Percentiles rank a stretch among this genome's conserved stretches.
Conservation (phyloP, 1,140 invertebrate genomes). For the Heliconius eleuchia region DNA sequence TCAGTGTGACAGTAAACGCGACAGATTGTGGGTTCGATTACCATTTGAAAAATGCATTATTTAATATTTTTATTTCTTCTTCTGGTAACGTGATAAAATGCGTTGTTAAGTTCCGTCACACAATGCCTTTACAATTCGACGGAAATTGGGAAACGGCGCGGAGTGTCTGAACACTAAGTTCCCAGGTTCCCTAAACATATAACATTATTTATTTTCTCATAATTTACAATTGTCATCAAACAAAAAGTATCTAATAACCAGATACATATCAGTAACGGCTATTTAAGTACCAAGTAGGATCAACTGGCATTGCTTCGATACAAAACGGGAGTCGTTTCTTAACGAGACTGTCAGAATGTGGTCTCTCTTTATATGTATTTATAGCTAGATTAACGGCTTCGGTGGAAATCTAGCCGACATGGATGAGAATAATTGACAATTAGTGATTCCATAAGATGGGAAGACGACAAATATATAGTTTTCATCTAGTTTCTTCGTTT, state of each 20-base stretch:
- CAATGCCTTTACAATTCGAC: too few species aligned
- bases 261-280: neutral
- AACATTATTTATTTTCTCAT: neutral
- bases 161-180: too few species aligned
- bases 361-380: slow-evolving; percentile 5
- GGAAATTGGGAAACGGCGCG: too few species aligned
- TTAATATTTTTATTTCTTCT: too few species aligned
- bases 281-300: neutral
- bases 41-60: too few species aligned
- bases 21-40: too few species aligned
- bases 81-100: too few species aligned
- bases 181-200: neutral
- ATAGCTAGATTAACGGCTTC: neutral
- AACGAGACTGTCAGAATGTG: neutral
- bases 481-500: too few species aligned
- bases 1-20: too few species aligned
- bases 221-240: neutral
- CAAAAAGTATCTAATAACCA: neutral
- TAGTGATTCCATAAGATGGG: neutral
- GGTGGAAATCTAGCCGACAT: neutral
- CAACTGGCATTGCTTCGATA: neutral
- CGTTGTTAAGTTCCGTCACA: too few species aligned
- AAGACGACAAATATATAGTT: neutral
- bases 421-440: neutral
- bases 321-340: slow-evolving; percentile 7